A percentile compares a stretch with the other conserved stretches of the same genome.
phyloP scores from a whole-genome alignment of 2,888 invertebrate species.

The Apamea monoglypha region DNA sequence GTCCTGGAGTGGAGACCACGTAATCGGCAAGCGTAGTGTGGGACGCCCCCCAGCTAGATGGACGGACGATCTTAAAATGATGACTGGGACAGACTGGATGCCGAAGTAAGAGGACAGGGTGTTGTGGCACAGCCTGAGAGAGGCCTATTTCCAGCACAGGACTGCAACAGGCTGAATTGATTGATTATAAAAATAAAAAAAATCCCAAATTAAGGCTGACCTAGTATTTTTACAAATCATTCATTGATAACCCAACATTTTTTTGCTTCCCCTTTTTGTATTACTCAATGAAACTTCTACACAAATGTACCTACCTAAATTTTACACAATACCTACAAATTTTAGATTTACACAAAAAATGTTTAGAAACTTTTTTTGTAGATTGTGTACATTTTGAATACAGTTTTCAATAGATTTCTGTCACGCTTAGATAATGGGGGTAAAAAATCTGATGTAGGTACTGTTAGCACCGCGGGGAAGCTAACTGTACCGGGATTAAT shows the following conservation, averaged over 20 bases:
- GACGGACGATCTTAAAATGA: neutral
- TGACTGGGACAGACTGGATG: neutral
- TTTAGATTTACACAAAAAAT: constrained; percentile 28
- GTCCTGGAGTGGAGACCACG: neutral
- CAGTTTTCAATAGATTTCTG: constrained; percentile 4
- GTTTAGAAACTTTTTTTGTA: constrained; percentile 35
- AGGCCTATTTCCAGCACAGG: neutral
- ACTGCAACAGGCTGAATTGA: neutral
- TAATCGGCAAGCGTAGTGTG: too few species aligned
- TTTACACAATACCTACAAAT: constrained; percentile 25
- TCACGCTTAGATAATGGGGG: neutral
- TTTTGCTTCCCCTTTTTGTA: constrained; percentile 30
- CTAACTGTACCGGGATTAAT: neutral
- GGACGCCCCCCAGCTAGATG: too few species aligned
- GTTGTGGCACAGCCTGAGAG: neutral
- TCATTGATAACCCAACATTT: constrained; percentile 29
- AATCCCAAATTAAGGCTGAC: neutral
- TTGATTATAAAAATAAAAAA: neutral
- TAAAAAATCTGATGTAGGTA: constrained; percentile 15
- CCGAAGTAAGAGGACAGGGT: too few species aligned
- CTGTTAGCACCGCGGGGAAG: neutral
- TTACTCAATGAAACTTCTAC: constrained; percentile 44
- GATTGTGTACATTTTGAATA: constrained; percentile 24
- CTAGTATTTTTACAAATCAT: neutral
- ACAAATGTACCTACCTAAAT: constrained; percentile 10